Percentiles rank a stretch among this genome's conserved stretches.
Conservation (phyloP, 2,888 invertebrate genomes). For the Drosophila vallismaia region DNA sequence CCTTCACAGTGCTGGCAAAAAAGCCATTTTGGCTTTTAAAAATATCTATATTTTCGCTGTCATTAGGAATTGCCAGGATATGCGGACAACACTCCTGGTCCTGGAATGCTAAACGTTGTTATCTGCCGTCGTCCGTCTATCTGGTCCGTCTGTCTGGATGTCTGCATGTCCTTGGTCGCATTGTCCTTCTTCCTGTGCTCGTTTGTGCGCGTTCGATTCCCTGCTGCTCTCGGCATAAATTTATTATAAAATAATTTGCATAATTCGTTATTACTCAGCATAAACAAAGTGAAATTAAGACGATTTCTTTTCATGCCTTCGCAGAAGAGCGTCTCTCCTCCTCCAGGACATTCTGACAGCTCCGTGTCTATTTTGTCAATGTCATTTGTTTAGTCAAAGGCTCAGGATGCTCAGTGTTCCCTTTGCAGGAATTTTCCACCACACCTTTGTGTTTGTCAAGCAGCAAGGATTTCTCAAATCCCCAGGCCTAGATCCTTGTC, state of each 20-base stretch:
- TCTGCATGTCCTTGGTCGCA: background rate
- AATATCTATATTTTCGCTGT: background rate
- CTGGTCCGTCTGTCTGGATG: background rate
- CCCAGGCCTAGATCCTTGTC: background rate
- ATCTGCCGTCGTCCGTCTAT: slow-evolving; percentile 58
- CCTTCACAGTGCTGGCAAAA: background rate
- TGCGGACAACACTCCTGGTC: slow-evolving; percentile 3
- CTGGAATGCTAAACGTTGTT: slow-evolving; percentile 66
- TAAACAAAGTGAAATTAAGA: slow-evolving; percentile 80
- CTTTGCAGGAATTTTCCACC: slow-evolving; percentile 20
- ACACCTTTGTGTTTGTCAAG: slow-evolving; percentile 34
- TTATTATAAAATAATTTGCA: slow-evolving; percentile 80
- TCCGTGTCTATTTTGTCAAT: slow-evolving; percentile 65
- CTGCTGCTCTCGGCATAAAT: slow-evolving; percentile 68
- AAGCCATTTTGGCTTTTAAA: background rate
- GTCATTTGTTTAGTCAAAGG: slow-evolving; percentile 69
- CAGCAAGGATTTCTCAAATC: slow-evolving; percentile 34
- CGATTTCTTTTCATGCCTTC: slow-evolving; percentile 66
- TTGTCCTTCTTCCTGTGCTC: slow-evolving; percentile 44
- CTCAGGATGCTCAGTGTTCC: slow-evolving; percentile 30
- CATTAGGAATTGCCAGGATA: too few relatives aligned
- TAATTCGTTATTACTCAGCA: slow-evolving; percentile 79
- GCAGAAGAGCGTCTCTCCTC: background rate
- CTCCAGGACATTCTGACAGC: slow-evolving; percentile 6
- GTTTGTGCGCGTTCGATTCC: slow-evolving; percentile 70